Evolutionary conservation across 2,113 vertebrate genomes (phyloP).

Genomic region (Rhinopithecus roxellana): DNA sequence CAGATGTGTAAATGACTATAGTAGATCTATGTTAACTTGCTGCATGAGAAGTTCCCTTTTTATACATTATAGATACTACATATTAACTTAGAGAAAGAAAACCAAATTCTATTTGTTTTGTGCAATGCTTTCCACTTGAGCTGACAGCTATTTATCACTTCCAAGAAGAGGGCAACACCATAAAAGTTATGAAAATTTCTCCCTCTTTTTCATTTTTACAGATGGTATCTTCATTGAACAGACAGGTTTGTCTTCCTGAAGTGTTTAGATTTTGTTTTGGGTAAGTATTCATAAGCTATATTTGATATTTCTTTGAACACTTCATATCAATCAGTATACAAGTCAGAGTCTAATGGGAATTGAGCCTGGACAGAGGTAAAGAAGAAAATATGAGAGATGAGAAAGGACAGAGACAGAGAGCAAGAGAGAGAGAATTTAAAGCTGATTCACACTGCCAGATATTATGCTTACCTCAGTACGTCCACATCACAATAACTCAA

Average conservation of each 20-base stretch:
- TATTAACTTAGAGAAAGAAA: neutral
- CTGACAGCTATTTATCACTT: neutral
- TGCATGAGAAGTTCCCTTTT: neutral
- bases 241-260: neutral
- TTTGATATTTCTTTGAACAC: neutral
- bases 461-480: neutral
- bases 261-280: neutral
- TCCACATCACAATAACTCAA: neutral
- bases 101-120: neutral
- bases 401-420: neutral
- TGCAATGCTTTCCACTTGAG: neutral
- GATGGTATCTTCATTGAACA: neutral
- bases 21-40: neutral
- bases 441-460: neutral
- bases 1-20: too few relatives aligned
- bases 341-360: neutral
- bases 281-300: neutral
- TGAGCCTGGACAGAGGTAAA: neutral
- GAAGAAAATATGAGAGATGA: neutral
- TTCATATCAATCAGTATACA: neutral
- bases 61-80: neutral
- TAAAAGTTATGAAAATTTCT: neutral
- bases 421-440: neutral
- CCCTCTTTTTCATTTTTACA: accelerated
- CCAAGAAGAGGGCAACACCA: neutral